phyloP scores from a whole-genome alignment of 1,140 invertebrate genomes.

The Rhopalosiphum padi region DNA sequence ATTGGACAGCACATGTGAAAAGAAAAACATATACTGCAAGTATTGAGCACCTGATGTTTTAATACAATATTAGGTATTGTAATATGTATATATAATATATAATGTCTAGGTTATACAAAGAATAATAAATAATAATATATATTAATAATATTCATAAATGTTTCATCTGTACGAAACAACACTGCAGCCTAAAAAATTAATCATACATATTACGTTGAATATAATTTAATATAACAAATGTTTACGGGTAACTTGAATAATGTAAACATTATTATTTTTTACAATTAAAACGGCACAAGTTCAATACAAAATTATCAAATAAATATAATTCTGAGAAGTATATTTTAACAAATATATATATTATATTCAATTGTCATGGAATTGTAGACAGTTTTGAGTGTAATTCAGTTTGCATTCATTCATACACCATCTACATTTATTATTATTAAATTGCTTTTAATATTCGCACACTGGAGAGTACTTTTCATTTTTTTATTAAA shows the following conservation, averaged over 20 bases:
- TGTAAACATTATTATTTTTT: not conserved
- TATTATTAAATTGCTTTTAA: not conserved
- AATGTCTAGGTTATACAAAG: not conserved
- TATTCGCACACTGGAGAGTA: not conserved
- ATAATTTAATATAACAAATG: not conserved
- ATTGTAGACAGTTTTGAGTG: not conserved
- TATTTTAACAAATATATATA: not conserved
- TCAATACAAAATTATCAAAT: not conserved
- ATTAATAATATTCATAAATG: not conserved
- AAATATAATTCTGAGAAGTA: not conserved
- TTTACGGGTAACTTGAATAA: not conserved
- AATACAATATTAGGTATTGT: not conserved
- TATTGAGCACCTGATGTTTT: conserved; percentile 33
- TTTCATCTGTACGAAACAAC: not conserved
- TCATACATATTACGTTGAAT: not conserved
- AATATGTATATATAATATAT: conserved; percentile 20
- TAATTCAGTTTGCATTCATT: too few species aligned
- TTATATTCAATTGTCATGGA: not conserved
- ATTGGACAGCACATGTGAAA: not conserved
- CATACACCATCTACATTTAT: not conserved
- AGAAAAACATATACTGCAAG: conserved; percentile 14
- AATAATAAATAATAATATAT: not conserved
- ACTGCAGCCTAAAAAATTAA: not conserved
- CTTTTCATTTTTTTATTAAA: not conserved
- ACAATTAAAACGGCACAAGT: not conserved